Evolutionary conservation across 2,888 invertebrate species (phyloP), one percentile per base, ranked within the genome.

Genomic region (Metallyticus violacea): DNA sequence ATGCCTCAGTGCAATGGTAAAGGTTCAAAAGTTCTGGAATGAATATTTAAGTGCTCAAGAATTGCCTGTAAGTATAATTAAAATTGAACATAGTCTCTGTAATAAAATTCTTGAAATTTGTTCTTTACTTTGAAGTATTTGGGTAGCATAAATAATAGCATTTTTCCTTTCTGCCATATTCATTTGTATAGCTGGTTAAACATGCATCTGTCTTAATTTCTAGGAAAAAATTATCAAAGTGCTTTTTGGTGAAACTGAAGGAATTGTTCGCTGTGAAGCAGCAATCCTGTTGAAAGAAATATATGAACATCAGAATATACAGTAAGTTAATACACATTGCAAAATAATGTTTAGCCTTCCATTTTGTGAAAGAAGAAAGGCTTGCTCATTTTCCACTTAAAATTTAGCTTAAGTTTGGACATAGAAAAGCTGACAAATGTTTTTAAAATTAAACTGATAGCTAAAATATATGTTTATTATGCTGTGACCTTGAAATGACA

Each of bases 221-320:
- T 88, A 93, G 93, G 90, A 91, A 85, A 92, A 92, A 89, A 92
- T 95, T 85, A 91, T 96, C 40, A 90, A 91, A 30, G 93, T 95
- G 62, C 91, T 96, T 2, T 93, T 93, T 28, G 93, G 94, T 83
- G 96, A 96, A 90, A 95, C 94, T 86, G 97, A 97, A 91, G 97
- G 96, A 1, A 94, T 96, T 84, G 96, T 97, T 0, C 93, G 97
- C 79, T 94, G 94, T 87, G 96, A 97, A 91, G 95, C 96, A 0
- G 95, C 95, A 80, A 92, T 92, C 81, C 93, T 96, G 1, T 93
- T 97, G 15, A 93, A 93, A 85, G 94, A 94, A 88, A 93, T 97
- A 76, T 96, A 95, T 89, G 93, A 94, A 88, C 93, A 95, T 89
- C 93, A 95, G 62, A 94, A 94, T 62, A 84, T 88, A 26, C 78